Conservation (phyloP, 2,888 invertebrate genomes). For the Brachyopa scutellaris region DNA sequence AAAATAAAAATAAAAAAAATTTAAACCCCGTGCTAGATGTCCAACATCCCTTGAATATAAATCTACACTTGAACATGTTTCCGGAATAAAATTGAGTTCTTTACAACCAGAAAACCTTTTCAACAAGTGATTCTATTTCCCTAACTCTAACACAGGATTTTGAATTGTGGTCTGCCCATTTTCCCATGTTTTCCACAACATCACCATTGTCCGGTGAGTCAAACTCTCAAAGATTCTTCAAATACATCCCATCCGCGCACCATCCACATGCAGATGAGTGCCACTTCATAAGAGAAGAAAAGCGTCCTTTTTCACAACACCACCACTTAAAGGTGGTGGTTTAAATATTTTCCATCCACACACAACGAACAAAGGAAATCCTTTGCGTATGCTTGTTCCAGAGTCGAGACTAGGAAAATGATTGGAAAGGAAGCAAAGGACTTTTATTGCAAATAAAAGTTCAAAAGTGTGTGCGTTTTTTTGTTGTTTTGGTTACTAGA, state of each 20-base stretch:
- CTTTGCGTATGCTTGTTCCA: conserved; percentile 57
- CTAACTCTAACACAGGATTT: not conserved
- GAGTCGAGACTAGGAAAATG: conserved; percentile 45
- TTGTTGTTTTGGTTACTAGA: conserved; percentile 27
- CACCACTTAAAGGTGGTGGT: conserved; percentile 57
- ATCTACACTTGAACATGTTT: conserved; percentile 52
- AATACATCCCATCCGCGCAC: conserved; percentile 68
- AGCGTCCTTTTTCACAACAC: conserved; percentile 29
- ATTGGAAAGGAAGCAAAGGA: conserved; percentile 32
- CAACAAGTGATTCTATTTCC: conserved; percentile 51
- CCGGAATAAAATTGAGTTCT: conserved; percentile 16
- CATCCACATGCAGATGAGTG: conserved; percentile 68
- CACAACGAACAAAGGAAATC: conserved; percentile 63
- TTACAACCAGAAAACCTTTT: conserved; percentile 14
- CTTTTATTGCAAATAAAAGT: conserved; percentile 60
- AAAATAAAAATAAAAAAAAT: too few relatives aligned
- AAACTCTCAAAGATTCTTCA: conserved; percentile 56
- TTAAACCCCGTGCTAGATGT: too few relatives aligned
- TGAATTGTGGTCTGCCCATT: conserved; percentile 46
- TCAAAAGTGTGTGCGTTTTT: conserved; percentile 37
- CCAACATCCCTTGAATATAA: not conserved
- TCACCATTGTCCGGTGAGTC: conserved; percentile 61
- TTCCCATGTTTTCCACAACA: conserved; percentile 59
- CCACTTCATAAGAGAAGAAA: conserved; percentile 51
- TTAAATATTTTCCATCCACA: conserved; percentile 58